Base-by-base conservation (phyloP, 2,113 vertebrate species). In the Sebastes schlegelii region DNA sequence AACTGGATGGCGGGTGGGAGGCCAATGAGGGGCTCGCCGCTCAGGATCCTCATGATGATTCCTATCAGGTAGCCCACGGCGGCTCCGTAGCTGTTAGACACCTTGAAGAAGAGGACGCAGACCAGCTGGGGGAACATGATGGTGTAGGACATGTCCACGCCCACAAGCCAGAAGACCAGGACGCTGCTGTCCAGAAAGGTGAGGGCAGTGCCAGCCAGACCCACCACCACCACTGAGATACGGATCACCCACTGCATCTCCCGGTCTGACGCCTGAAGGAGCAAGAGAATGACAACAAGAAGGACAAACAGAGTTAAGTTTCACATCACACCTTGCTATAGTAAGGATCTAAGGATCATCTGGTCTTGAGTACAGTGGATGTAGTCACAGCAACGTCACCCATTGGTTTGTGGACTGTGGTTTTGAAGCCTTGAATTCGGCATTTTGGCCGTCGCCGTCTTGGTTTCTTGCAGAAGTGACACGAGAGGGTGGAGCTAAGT, bases 91-190 rank as follows among this genome's bases (percentile, higher is more conserved):
- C 87, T 87, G 0, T 94, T 94, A 19, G 94, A 96, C 57, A 86
- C 67, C 60, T 92, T 89, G 83, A 92, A 93, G 80, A 97, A 97
- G 67, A 97, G 95, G 48, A 95, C 80, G 2, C 96, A 97, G 71
- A 96, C 96, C 67, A 97, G 88, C 90, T 97, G 96, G 21, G 96
- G 95, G 80, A 97, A 97, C 76, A 97, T 94, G 26, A 97, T 88
- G 2, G 95, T 92, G 0, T 96, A 97, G 26, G 96, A 95, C 90
- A 97, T 94, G 83, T 97, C 96, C 12, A 95, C 95, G 0, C 96
- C 95, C 63, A 97, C 92, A n/a, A 97, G 92, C 96, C 96, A 97
- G 75, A 97, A 95, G 73, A 96, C 94, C 2, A 96, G 95, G 74
- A 96, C 76, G 3, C 96, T 97, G 87, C 75, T 91, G 81, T 96